A percentile compares a stretch with the other conserved stretches of the same genome.
These are phyloP conservation scores for Proterorhinus semilunaris DNA, from an alignment of 2,113 vertebrate species.

Conservation along the genomic window DNA sequence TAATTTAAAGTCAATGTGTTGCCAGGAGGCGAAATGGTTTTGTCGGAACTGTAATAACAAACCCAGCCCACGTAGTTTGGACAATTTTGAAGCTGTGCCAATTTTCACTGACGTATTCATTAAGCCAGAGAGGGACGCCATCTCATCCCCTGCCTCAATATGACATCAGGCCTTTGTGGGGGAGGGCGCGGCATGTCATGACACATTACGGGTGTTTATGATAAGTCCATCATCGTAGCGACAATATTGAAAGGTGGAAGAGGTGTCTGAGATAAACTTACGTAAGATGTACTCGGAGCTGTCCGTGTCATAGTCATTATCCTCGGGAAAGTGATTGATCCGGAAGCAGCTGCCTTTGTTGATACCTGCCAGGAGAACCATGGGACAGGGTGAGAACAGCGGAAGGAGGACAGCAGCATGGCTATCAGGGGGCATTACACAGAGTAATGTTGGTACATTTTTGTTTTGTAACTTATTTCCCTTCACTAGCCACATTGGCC, in stretches of 20 bases:
- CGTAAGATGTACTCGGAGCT: conserved; percentile 96
- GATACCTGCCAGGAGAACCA: conserved; percentile 77
- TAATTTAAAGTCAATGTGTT: conserved; percentile 17
- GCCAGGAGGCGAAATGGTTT: conserved; percentile 7
- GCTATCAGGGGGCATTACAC: too few species aligned
- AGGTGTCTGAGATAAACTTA: conserved; percentile 77
- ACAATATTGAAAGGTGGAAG: conserved; percentile 33
- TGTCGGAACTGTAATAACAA: conserved; percentile 2
- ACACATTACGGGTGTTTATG: conserved; percentile 42
- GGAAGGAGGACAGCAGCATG: not conserved
- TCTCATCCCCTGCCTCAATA: conserved; percentile 36
- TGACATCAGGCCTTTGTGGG: conserved; percentile 49
- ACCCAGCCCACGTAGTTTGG: not conserved
- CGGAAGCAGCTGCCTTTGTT: conserved; percentile 95
- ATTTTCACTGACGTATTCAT: not conserved
- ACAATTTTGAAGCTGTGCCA: not conserved
- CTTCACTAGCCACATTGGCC: too few species aligned
- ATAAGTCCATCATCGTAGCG: conserved; percentile 34
- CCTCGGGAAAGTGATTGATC: conserved; percentile 97
- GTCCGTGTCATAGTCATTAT: conserved; percentile 95
- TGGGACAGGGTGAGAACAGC: not conserved
- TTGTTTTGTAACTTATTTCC: too few species aligned
- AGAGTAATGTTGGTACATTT: too few species aligned
- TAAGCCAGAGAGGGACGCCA: conserved; percentile 23
- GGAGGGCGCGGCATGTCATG: conserved; percentile 35